Base-by-base conservation (phyloP, 2,888 invertebrate genomes). In the Xestia rhomboidea region DNA sequence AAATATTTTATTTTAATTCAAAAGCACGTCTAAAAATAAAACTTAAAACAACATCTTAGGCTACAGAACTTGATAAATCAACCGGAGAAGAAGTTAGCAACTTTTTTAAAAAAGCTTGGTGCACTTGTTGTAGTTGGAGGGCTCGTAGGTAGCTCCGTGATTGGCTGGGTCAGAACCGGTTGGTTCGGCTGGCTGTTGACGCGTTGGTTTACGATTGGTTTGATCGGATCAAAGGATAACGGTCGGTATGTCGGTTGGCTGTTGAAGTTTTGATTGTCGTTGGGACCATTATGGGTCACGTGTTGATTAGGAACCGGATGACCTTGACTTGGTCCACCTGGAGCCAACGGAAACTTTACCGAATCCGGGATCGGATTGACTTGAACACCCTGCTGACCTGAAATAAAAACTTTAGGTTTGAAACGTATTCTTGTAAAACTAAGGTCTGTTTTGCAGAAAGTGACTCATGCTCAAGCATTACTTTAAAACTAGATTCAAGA, bases 361-460 rank as follows among this genome's bases (percentile, higher is more conserved):
- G 15, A n/a, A 51, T 24, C 34, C 21, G 27, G 66, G 18, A 15
- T 21, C 5, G 1, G n/a, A 34, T 44, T 49, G 0, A 11, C 18
- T 6, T 60, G 74, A 5, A 44, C 11, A 30, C 18, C 44, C 15
- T 67, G 57, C 15, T 51, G 82, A 44, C 51, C 78, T 79, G 82
- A 62, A 79, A 79, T 34, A 8, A 27, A 78, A 60, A n/a, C 3
- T 0, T 46, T 64, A 0, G 4, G 30, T 64, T 79, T 30, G 10
- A 64, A 73, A 64, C 5, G 13, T 66, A 2, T 44, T 21, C n/a
- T 24, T 10, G 2, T 69, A 30, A 18, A 30, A 30, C 57, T 57
- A 51, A 24, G 51, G 51, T 8, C 49, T 27, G 54, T 13, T 0
- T 54, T 11, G 4, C 51, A 51, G 11, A 51, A 24, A 4, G n/a